Evolutionary conservation across 1,140 invertebrate species (phyloP).

Genomic region (Cardiocondyla obscurior): DNA sequence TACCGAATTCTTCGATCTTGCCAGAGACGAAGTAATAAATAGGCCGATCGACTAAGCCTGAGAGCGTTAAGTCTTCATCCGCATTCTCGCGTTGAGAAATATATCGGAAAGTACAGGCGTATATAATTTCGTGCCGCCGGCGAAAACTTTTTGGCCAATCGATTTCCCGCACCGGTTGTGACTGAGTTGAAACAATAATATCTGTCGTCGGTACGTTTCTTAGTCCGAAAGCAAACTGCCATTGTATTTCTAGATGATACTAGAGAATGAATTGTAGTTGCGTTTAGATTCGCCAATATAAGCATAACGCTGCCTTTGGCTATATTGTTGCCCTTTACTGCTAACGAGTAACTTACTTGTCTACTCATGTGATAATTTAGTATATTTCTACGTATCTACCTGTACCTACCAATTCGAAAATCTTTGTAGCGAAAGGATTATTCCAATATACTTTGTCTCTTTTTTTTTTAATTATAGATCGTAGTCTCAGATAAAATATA

Average conservation of each 20-base stretch:
- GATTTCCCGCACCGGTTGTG: constrained; percentile 44
- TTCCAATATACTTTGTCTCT: constrained; percentile 14
- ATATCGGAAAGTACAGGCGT: constrained; percentile 4
- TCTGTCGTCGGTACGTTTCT: constrained; percentile 5
- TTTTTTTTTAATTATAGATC: constrained; percentile 2
- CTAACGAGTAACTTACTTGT: constrained; percentile 82
- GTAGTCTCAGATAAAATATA: background rate
- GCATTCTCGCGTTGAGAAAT: constrained; percentile 20
- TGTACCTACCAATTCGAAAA: constrained; percentile 70
- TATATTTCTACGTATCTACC: constrained; percentile 82
- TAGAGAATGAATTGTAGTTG: constrained; percentile 68
- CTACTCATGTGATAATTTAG: constrained; percentile 83
- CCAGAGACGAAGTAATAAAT: constrained; percentile 15
- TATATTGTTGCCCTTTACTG: constrained; percentile 82
- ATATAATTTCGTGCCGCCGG: constrained; percentile 50
- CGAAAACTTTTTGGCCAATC: constrained; percentile 42
- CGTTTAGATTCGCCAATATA: constrained; percentile 75
- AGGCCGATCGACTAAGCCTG: constrained; percentile 8
- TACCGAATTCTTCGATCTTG: constrained; percentile 32
- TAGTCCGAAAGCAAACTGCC: constrained; percentile 50
- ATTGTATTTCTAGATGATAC: constrained; percentile 48
- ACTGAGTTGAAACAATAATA: constrained; percentile 57
- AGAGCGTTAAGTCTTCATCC: constrained; percentile 19
- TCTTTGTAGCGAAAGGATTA: constrained; percentile 65
- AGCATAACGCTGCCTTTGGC: constrained; percentile 83